A percentile compares a stretch with the other conserved stretches of the same genome.
Evolutionary conservation across 2,888 invertebrate species (phyloP).

Genomic region (Phortica okadai): DNA sequence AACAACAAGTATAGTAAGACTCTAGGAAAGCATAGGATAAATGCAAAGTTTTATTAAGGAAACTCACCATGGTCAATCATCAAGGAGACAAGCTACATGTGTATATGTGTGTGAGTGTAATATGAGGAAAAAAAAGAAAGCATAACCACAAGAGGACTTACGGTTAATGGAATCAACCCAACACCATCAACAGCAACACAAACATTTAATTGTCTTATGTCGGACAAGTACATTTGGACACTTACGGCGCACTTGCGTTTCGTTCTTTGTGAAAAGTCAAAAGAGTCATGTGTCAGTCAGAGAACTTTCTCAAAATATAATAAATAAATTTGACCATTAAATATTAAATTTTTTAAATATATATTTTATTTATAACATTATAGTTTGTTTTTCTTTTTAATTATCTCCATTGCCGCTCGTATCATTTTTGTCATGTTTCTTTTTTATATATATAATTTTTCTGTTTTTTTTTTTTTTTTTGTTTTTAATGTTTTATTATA

Average conservation of each 20-base stretch:
- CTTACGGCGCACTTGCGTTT: no score
- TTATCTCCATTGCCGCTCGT: conserved; percentile 20
- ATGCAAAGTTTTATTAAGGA: neutral
- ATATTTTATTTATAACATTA: conserved; percentile 42
- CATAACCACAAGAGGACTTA: no score
- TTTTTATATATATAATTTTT: conserved; percentile 11
- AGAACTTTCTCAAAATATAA: neutral
- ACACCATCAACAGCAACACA: no score
- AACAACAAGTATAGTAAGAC: no score
- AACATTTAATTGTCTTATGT: no score
- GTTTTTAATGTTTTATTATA: neutral
- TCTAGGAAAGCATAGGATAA: no score
- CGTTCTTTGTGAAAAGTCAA: no score
- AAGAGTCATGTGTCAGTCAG: no score
- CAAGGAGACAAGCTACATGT: neutral
- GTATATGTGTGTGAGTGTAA: no score
- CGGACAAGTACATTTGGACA: no score
- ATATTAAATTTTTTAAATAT: conserved; percentile 23
- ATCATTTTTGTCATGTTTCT: neutral
- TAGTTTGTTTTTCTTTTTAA: conserved; percentile 27
- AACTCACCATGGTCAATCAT: conserved; percentile 7
- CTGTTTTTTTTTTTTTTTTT: neutral
- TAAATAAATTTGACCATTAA: conserved; percentile 20
- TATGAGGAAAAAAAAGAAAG: no score
- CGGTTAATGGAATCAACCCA: no score